Evolutionary conservation across 2,888 invertebrate genomes (phyloP), one percentile per base, ranked within the genome.

Genomic region (Lamellibrachia satsuma): DNA sequence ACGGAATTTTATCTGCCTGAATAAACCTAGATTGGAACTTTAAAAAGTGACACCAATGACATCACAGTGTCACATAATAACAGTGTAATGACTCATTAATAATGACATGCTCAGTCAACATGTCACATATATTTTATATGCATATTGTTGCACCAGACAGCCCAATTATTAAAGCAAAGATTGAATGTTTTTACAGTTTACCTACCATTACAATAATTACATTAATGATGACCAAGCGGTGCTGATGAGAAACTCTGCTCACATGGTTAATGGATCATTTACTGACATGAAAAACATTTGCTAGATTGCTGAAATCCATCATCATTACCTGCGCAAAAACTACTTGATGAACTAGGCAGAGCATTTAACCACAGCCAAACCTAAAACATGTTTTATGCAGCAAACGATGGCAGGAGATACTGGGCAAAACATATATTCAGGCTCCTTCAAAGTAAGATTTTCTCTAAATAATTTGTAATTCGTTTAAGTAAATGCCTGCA

Each of bases 121-220:
- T 75, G 75, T 75, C 75, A 75, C 75, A n/a, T 75, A 75, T 75
- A 75, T 75, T 75, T 75, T 75, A 75, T 75, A 75, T n/a, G 6
- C 75, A 75, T n/a, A 75, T 75, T n/a, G 15, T 22, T n/a, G 22
- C n/a, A 1, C 22, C 75, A 75, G 4, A 75, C 75, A 75, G 75
- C 75, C 75, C 22, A n/a, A 75, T 75, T 75, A 75, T 75, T 75
- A 75, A 75, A 11, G 75, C 2, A 75, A 75, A 75, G 75, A 15
- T 75, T 75, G 6, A 22, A 75, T 75, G 75, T 75, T 75, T 75
- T 55, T 75, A 75, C n/a, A 22, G 75, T 75, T 75, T 75, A 75
- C 75, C 15, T 75, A 22, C 75, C 75, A 75, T 75, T 15, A 75
- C n/a, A 75, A 75, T 75, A 75, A 75, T 75, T 75, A 75, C 6